Evolutionary conservation across 2,113 vertebrate genomes (phyloP).

Genomic region (Phasianus colchicus): DNA sequence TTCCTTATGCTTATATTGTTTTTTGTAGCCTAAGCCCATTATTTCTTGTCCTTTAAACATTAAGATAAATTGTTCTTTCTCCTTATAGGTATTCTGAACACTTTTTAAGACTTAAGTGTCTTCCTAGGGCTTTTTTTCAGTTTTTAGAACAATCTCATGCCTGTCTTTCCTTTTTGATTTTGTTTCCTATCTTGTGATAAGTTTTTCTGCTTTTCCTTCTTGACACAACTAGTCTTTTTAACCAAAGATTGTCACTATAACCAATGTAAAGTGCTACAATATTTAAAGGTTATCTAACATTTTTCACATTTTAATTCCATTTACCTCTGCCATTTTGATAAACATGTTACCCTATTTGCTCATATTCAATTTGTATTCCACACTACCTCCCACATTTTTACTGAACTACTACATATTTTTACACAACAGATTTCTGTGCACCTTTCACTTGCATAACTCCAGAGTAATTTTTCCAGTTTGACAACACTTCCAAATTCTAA

Average conservation of each 20-base stretch:
- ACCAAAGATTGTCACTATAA: not conserved
- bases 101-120: not conserved
- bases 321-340: not conserved
- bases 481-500: not conserved
- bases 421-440: not conserved
- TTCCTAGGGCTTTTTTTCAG: not conserved
- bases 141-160: not conserved
- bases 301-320: not conserved
- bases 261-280: not conserved
- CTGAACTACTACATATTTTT: not conserved
- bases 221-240: not conserved
- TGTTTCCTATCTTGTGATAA: not conserved
- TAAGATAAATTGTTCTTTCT: not conserved
- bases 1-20: not conserved
- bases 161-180: not conserved
- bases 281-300: not conserved
- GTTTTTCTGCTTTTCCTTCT: not conserved
- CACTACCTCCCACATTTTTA: not conserved
- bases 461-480: not conserved
- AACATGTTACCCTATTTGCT: not conserved
- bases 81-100: not conserved
- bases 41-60: not conserved
- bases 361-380: not conserved
- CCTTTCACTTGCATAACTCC: not conserved
- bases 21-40: not conserved